Base-by-base conservation (phyloP, 1,140 invertebrate species). In the Habropoda laboriosa region DNA sequence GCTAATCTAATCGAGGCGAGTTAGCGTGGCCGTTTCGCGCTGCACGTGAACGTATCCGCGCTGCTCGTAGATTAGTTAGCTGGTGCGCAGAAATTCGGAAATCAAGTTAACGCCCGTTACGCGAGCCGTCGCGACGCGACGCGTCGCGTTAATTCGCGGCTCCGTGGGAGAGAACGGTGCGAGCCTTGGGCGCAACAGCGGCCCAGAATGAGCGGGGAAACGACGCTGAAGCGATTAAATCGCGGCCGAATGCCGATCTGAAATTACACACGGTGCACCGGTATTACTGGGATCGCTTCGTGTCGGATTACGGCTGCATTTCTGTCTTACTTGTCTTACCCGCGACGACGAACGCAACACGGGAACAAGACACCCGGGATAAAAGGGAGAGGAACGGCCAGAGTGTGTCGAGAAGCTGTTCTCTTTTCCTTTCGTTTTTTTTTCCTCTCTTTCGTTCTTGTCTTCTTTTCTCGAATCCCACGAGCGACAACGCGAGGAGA, bases 231-330 rank as follows among this genome's bases (percentile, higher is more conserved):
- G 80, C 85, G 87, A 92, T 91, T 91, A 88, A 90, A 90, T 88
- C 87, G 85, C 83, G 87, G 76, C 51, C 79, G 85, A 90, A 91
- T 90, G 76, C 89, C 86, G 80, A 91, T 92, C 90, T 92, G 90
- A 91, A 92, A 92, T 92, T 92, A 92, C 90, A 91, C 38, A 81
- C 88, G 79, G 70, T 79, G 83, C 79, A 68, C 68, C 67, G 79
- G 88, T 85, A 91, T 90, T 91, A 88, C 88, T 82, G 87, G n/a
- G 86, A 91, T 91, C 85, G 85, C 80, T 72, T 90, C 87, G 87
- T 83, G 63, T 92, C 87, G 74, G 68, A 83, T 92, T 91, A 84
- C 89, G 24, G 70, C 80, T 80, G 81, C 84, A 86, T 91, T 89
- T 89, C 86, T 88, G 68, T 87, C 85, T 89, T 88, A 87, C 87